Conservation (phyloP, 2,113 vertebrate genomes). For the Grallaria varia region DNA sequence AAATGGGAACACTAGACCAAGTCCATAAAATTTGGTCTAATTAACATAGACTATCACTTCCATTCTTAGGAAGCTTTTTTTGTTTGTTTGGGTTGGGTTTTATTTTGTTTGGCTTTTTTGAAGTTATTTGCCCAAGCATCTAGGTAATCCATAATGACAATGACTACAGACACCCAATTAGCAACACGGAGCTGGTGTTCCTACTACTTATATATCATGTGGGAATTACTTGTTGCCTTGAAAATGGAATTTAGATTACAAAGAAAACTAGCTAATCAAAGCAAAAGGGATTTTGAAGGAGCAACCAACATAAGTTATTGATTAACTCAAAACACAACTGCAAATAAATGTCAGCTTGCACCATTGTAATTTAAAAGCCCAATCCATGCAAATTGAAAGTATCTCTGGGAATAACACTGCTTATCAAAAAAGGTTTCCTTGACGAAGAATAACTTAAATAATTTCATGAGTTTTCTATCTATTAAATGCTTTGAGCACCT, state of each 20-base stretch:
- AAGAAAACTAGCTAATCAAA: background rate
- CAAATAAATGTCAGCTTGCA: background rate
- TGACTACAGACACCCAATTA: background rate
- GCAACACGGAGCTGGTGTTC: background rate
- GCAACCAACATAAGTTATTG: background rate
- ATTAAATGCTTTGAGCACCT: background rate
- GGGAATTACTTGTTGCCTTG: background rate
- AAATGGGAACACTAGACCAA: background rate
- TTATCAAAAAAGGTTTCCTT: background rate
- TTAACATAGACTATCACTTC: background rate
- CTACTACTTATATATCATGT: background rate
- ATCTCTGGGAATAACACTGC: background rate
- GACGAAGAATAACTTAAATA: background rate
- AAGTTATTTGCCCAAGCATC: background rate
- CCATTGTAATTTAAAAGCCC: background rate
- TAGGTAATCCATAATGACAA: background rate
- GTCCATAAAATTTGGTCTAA: background rate
- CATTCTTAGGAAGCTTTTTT: background rate
- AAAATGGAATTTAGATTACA: background rate
- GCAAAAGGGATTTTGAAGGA: background rate
- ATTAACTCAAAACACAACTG: background rate
- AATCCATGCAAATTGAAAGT: background rate
- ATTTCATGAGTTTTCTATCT: background rate
- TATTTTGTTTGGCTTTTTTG: background rate
- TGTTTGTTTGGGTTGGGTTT: background rate